Conservation (phyloP, 2,797 vertebrate species). For the Lepus townsendii region DNA sequence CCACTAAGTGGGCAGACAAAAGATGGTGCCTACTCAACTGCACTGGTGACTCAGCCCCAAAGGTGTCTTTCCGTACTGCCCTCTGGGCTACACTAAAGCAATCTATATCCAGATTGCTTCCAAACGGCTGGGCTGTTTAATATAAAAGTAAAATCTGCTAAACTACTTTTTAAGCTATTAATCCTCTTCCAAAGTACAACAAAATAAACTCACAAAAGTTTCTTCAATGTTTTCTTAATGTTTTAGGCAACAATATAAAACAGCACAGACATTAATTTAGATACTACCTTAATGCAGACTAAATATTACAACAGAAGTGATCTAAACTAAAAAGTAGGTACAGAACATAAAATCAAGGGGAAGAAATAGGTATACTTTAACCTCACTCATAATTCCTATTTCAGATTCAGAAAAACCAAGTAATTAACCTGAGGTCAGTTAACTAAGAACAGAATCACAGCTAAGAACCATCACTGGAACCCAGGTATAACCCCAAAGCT, state of each 20-base stretch:
- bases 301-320: conserved; percentile 43
- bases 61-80: neutral
- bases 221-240: conserved; percentile 33
- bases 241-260: conserved; percentile 31
- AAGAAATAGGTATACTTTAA: neutral
- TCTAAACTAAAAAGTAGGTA: neutral
- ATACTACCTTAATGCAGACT: conserved; percentile 19
- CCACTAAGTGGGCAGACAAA: neutral
- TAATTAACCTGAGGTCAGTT: neutral
- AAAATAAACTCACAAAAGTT: neutral
- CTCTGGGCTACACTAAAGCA: neutral
- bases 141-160: conserved; percentile 23
- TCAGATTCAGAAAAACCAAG: conserved; percentile 35
- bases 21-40: neutral
- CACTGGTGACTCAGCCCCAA: neutral
- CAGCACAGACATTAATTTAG: conserved; percentile 28
- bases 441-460: neutral
- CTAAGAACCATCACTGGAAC: neutral
- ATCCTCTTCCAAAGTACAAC: neutral
- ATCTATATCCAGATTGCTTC: neutral
- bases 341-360: conserved; percentile 7
- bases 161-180: conserved; percentile 17
- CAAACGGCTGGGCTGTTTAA: neutral
- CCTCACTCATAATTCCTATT: neutral
- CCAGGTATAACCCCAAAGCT: neutral